Base-by-base conservation (phyloP, 2,113 vertebrate species). In the Triplophysa siluroides region DNA sequence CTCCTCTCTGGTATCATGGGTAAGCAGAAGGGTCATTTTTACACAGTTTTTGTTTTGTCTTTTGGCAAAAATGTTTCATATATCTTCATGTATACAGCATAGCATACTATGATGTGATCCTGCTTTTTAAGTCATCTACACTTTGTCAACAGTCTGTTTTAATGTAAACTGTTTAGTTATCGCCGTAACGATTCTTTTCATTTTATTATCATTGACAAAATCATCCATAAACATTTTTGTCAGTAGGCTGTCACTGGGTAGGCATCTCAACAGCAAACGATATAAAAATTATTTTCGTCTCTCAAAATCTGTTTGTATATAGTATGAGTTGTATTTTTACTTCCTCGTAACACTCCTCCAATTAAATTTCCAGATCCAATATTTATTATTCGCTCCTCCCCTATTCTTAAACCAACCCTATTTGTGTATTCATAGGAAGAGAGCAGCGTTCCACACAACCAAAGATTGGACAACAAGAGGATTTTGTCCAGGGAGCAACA, bases 401-500 rank as follows among this genome's bases (percentile, higher is more conserved):
- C 2, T 14, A 4, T 2, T 23, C 19, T 69, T 0, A 60, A 18
- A 60, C 45, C 54, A 38, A 33, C 63, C 54, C 26, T 54, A 2
- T 16, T 23, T 43, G 13, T 21, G 45, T 47, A 65, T 43, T 65
- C 47, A 61, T 76, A 97, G 95, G 94, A 97, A 85, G 96, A 97
- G 86, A 95, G 94, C 83, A 95, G 93, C 87, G 90, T 93, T 85
- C 89, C 93, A 79, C 94, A 94, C 87, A 95, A 86, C 89, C 95
- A 96, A 90, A 98, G 93, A 89, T 89, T 94, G 88, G 94, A 96
- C 88, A 91, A 94, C 83, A 93, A 91, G 86, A 95, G 92, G 91
- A 96, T 94, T 94, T 88, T 96, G 61, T 93, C 91, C 81, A 95
- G 94, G 83, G 96, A 95, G 86, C 94, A 94, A 85, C 95, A 95